Percentiles rank a stretch among this genome's conserved stretches.
phyloP scores from a whole-genome alignment of 2,797 vertebrate genomes.

The Pipistrellus nathusii region DNA sequence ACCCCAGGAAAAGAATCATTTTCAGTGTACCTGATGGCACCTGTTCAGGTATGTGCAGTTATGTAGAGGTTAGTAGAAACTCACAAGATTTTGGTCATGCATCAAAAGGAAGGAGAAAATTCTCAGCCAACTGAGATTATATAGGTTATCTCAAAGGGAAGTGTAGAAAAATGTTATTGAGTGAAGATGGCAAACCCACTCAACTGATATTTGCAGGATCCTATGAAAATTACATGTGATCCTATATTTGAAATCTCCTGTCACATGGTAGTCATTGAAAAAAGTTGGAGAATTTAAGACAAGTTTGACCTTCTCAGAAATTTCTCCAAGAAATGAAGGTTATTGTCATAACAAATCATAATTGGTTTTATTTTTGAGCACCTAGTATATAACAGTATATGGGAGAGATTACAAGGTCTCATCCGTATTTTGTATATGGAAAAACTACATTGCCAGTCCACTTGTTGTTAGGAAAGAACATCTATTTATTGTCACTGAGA shows the following conservation, averaged over 20 bases:
- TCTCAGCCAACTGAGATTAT: not conserved
- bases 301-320: not conserved
- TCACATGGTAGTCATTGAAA: not conserved
- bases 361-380: no score
- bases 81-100: not conserved
- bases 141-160: not conserved
- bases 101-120: not conserved
- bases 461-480: not conserved
- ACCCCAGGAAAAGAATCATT: not conserved
- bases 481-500: not conserved
- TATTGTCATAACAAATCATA: not conserved
- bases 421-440: not conserved
- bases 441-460: not conserved
- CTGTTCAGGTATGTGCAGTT: not conserved
- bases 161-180: not conserved
- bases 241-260: not conserved
- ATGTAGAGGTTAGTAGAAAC: not conserved
- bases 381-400: not conserved
- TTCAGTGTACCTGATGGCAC: not conserved
- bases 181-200: not conserved
- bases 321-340: not conserved
- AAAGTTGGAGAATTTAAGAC: not conserved
- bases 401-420: not conserved
- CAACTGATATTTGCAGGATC: not conserved
- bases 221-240: not conserved